Base-by-base conservation (phyloP, 2,797 vertebrate genomes). In the Rhodeus uyekii region DNA sequence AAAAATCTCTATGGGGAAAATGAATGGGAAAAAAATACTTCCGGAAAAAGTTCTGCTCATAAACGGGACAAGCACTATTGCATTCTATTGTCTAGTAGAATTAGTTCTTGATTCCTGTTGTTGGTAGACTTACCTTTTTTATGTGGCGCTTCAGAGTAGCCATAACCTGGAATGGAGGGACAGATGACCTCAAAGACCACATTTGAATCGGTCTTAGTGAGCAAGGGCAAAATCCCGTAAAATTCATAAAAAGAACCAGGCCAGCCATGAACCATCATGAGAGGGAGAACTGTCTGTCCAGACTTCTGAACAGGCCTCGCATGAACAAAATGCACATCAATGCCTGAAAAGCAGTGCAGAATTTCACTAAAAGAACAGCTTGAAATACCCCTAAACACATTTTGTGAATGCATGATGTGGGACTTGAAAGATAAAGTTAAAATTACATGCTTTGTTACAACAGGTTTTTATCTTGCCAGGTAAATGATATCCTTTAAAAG, bases 211-310 rank as follows among this genome's bases (percentile, higher is more conserved):
- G 87, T 90, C 39, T 95, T 91, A 0, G 94, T 96, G 81, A 98
- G 95, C 71, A 97, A 86, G 9, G 96, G 96, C 9, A 97, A 87
- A 76, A 97, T 96, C 89, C 89, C 95, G 90, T 96, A 97, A 93
- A 97, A 98, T 90, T 97, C 96, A 0, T 92, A 98, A 86, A 97
- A 96, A 78, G 95, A 97, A 10, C 96, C 96, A 0, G 97, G 97
- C 97, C 97, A 98, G 78, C 97, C 97, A 0, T 98, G 96, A 29
- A 97, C 93, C 79, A 97, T 92, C 90, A 98, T 92, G 3, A 98
- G 92, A 72, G 96, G 95, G 58, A 91, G 64, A 78, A 94, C 92
- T 82, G 82, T 92, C 89, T 86, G 91, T 12, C 94, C 94, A 0
- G 87, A 85, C 1, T 88, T 86, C 0, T 68, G 90, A 5, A 90